phyloP scores from a whole-genome alignment of 2,113 vertebrate genomes.

The Myocastor coypus region DNA sequence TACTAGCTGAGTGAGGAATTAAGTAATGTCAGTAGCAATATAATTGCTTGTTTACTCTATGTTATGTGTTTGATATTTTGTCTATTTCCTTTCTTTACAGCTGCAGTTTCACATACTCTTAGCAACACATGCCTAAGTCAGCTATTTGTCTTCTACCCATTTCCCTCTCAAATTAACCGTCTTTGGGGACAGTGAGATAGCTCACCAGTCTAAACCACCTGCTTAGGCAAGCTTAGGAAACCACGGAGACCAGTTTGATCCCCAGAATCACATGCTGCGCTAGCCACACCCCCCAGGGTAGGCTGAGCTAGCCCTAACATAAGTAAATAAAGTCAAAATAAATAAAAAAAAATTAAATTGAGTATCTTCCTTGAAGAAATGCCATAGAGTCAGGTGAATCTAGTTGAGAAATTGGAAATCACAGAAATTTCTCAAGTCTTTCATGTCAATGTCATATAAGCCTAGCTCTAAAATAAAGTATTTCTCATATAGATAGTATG shows the following conservation, averaged over 20 bases:
- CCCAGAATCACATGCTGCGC: too few relatives aligned
- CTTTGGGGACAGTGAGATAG: too few relatives aligned
- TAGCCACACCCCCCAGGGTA: too few relatives aligned
- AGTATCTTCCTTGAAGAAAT: not conserved
- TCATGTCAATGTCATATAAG: not conserved
- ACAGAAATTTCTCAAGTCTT: not conserved
- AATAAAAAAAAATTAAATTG: not conserved
- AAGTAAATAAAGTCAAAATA: too few relatives aligned
- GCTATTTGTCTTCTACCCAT: not conserved
- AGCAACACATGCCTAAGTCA: not conserved
- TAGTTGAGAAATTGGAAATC: not conserved
- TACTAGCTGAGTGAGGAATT: not conserved
- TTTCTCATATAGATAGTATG: not conserved
- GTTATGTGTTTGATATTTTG: not conserved
- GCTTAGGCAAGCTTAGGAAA: too few relatives aligned
- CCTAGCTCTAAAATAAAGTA: not conserved
- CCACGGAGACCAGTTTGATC: too few relatives aligned
- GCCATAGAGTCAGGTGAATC: not conserved
- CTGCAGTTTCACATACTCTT: not conserved
- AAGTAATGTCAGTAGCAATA: not conserved
- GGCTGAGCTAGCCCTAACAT: too few relatives aligned
- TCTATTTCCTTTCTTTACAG: not conserved
- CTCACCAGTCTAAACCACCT: too few relatives aligned
- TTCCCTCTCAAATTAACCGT: not conserved
- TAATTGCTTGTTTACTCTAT: not conserved